These are phyloP conservation scores for Oscheius sp. DNA, from an alignment of 2,888 invertebrate genomes.

Conservation along the genomic window DNA sequence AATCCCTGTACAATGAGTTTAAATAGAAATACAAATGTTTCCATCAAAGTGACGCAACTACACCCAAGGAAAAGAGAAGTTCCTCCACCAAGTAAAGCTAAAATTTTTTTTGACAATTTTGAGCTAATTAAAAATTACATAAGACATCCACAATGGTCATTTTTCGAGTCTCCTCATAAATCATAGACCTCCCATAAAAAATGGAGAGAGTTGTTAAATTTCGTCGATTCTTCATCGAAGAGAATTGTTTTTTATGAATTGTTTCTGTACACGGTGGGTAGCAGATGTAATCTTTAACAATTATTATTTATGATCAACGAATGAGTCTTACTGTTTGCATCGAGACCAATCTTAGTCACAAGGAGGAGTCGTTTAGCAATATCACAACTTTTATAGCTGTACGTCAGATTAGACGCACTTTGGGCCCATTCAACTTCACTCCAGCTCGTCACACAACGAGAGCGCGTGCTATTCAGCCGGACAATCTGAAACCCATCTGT, in stretches of 20 bases:
- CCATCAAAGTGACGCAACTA: slow-evolving; percentile 56
- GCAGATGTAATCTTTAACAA: slow-evolving; percentile 11
- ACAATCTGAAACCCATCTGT: slow-evolving; percentile 9
- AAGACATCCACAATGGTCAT: slow-evolving; percentile 35
- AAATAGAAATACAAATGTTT: slow-evolving; percentile 52
- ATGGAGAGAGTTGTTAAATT: background rate
- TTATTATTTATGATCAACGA: too few species aligned
- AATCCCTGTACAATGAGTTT: slow-evolving; percentile 36
- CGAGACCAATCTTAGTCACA: slow-evolving; percentile 7
- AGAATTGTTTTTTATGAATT: background rate
- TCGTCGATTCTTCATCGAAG: background rate
- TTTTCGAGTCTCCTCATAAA: slow-evolving; percentile 15
- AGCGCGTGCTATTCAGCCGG: slow-evolving; percentile 17
- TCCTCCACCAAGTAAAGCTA: slow-evolving; percentile 48
- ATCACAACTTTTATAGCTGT: slow-evolving; percentile 16
- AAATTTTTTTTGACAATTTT: slow-evolving; percentile 8
- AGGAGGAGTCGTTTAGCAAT: background rate
- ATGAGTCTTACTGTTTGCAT: background rate
- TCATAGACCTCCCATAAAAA: background rate
- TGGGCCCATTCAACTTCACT: slow-evolving; percentile 12
- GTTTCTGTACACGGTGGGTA: slow-evolving; percentile 8
- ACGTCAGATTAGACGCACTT: slow-evolving; percentile 8
- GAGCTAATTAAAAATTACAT: slow-evolving; percentile 34
- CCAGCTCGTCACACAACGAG: slow-evolving; percentile 11
- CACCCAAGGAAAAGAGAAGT: slow-evolving; percentile 55